Conservation (phyloP, 2,888 invertebrate genomes). For the Dicyrtoma fusca region DNA sequence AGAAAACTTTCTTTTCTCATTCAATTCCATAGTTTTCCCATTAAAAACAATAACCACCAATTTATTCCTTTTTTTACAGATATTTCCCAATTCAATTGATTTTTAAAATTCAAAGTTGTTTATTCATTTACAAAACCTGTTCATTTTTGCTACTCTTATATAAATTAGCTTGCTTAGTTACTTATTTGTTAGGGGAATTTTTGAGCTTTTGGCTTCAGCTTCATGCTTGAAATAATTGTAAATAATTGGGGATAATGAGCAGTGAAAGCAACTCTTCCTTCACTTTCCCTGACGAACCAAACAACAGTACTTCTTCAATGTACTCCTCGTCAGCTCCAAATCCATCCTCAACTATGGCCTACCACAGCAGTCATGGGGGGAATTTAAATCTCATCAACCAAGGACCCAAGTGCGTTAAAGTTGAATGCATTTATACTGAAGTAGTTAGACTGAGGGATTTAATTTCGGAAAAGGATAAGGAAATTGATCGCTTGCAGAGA, state of each 20-base stretch:
- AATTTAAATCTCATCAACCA: neutral
- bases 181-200: too few species aligned
- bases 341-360: neutral
- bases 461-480: constrained; percentile 65
- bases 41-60: too few species aligned
- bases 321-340: constrained; percentile 33
- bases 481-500: constrained; percentile 67
- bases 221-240: too few species aligned
- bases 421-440: constrained; percentile 64
- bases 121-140: too few species aligned
- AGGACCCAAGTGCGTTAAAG: constrained; percentile 21
- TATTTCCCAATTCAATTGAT: too few species aligned
- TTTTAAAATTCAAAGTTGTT: too few species aligned
- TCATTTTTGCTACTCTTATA: too few species aligned
- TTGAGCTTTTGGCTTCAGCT: too few species aligned
- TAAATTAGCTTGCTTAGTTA: too few species aligned
- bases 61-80: too few species aligned
- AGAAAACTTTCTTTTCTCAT: constrained; percentile 4
- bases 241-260: constrained; percentile 9
- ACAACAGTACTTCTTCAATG: constrained; percentile 2
- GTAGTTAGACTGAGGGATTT: constrained; percentile 64
- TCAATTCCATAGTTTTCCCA: neutral
- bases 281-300: constrained; percentile 22
- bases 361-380: neutral
- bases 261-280: constrained; percentile 36